Conservation (phyloP, 2,113 vertebrate species). For the Lamprologus speciosus region DNA sequence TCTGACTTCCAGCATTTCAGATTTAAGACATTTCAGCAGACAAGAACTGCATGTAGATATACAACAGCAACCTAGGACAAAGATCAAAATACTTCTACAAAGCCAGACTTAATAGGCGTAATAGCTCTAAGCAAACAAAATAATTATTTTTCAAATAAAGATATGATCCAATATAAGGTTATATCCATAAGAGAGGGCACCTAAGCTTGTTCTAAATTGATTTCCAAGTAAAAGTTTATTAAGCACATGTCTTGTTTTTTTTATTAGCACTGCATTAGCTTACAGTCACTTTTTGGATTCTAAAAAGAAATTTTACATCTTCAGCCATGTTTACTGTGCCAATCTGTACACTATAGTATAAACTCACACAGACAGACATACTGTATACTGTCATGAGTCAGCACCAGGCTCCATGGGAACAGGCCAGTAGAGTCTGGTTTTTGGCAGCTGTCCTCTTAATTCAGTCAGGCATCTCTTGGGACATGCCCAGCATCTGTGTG, state of each 20-base stretch:
- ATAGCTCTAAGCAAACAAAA: neutral
- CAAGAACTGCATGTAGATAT: neutral
- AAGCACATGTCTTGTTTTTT: neutral
- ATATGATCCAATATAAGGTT: neutral
- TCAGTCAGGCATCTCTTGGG: constrained; percentile 47
- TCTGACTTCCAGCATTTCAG: constrained; percentile 18
- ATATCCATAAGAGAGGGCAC: neutral
- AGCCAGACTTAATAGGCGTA: neutral
- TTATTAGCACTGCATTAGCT: neutral
- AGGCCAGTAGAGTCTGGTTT: constrained; percentile 22
- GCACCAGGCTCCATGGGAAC: constrained; percentile 7
- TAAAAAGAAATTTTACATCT: neutral
- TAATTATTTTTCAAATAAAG: neutral
- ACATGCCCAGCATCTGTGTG: constrained; percentile 13
- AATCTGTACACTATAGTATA: neutral
- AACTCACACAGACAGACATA: neutral
- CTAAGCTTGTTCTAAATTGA: neutral
- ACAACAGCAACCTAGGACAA: neutral
- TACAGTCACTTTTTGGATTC: neutral
- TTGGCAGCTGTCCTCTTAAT: constrained; percentile 42
- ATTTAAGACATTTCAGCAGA: constrained; percentile 13
- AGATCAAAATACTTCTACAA: neutral
- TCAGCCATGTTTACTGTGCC: neutral
- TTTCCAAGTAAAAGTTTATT: neutral
- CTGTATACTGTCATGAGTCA: constrained; percentile 28